Evolutionary conservation across 2,888 invertebrate species (phyloP).

Genomic region (Heteromyza rotundicornis): DNA sequence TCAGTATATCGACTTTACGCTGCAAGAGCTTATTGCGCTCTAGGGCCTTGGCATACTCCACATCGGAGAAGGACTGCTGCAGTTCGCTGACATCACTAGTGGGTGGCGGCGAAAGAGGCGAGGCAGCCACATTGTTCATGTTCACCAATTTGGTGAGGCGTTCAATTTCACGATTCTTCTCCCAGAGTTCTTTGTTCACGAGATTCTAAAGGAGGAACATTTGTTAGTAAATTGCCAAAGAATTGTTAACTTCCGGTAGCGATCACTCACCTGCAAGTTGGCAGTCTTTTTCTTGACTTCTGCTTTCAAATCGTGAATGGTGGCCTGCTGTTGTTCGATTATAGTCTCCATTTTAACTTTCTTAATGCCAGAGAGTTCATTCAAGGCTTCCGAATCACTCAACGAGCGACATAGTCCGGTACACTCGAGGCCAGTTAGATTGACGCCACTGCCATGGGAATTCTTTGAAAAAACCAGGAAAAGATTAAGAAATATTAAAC

Average conservation of each 20-base stretch:
- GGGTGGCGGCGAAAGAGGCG: slow-evolving; percentile 33
- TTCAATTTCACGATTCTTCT: slow-evolving; percentile 67
- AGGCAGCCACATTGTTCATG: slow-evolving; percentile 24
- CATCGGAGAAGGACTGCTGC: slow-evolving; percentile 54
- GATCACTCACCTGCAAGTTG: slow-evolving; percentile 55
- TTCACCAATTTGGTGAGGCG: slow-evolving; percentile 60
- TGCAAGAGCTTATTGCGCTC: slow-evolving; percentile 57
- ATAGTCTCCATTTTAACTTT: slow-evolving; percentile 38
- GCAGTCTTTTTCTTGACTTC: slow-evolving; percentile 59
- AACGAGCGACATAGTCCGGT: slow-evolving; percentile 42
- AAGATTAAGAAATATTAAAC: not conserved
- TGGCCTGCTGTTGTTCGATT: slow-evolving; percentile 64
- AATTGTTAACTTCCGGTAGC: too few species aligned
- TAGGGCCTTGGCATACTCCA: slow-evolving; percentile 51
- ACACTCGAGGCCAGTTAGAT: slow-evolving; percentile 26
- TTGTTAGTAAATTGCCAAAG: too few species aligned
- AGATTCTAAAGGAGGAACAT: too few species aligned
- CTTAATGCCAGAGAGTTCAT: slow-evolving; percentile 35
- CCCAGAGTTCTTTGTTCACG: slow-evolving; percentile 67
- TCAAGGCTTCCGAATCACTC: slow-evolving; percentile 47
- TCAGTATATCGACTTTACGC: slow-evolving; percentile 53
- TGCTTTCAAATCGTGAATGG: slow-evolving; percentile 65
- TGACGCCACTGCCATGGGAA: slow-evolving; percentile 10
- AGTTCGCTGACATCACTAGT: slow-evolving; percentile 34
- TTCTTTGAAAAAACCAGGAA: slow-evolving; percentile 28